Percentiles rank a stretch among this genome's conserved stretches.
These are phyloP conservation scores for Cylas formicarius DNA, from an alignment of 1,140 invertebrate species.

Conservation along the genomic window DNA sequence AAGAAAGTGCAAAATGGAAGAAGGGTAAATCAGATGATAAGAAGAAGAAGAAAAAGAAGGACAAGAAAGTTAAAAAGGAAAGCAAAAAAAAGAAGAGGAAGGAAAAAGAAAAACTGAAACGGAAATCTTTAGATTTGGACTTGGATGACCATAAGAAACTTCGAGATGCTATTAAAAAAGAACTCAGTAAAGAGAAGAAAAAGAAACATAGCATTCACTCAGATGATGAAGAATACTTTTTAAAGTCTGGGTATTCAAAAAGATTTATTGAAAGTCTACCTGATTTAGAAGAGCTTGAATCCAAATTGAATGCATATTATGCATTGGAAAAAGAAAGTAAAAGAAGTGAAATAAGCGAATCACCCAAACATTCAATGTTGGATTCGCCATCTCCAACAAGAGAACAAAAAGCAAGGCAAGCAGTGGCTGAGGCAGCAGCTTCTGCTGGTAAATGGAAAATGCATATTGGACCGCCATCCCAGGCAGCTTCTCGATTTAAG, in stretches of 20 bases:
- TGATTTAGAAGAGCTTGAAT: slow-evolving; percentile 68
- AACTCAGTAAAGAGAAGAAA: slow-evolving; percentile 40
- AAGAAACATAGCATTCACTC: slow-evolving; percentile 48
- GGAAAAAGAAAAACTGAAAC: slow-evolving; percentile 56
- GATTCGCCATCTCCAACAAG: slow-evolving; percentile 40
- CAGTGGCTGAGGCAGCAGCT: slow-evolving; percentile 39
- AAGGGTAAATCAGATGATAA: slow-evolving; percentile 65
- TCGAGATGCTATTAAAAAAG: slow-evolving; percentile 57
- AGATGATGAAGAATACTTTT: slow-evolving; percentile 50
- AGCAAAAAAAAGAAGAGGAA: slow-evolving; percentile 59
- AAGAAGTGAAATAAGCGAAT: slow-evolving; percentile 36
- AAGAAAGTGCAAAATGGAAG: slow-evolving; percentile 72
- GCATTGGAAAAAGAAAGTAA: slow-evolving; percentile 64
- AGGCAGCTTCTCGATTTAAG: slow-evolving; percentile 33
- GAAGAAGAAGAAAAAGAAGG: slow-evolving; percentile 64
- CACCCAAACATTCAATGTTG: slow-evolving; percentile 27
- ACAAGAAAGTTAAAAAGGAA: slow-evolving; percentile 56
- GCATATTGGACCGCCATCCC: slow-evolving; percentile 33
- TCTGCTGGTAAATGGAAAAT: slow-evolving; percentile 41
- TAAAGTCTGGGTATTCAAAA: slow-evolving; percentile 49
- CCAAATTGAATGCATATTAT: slow-evolving; percentile 69
- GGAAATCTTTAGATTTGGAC: slow-evolving; percentile 52
- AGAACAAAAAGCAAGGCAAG: slow-evolving; percentile 41
- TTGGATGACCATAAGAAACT: slow-evolving; percentile 59
- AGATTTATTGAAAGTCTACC: slow-evolving; percentile 55